phyloP scores from a whole-genome alignment of 2,888 invertebrate species.

The Mythimna ferrago region DNA sequence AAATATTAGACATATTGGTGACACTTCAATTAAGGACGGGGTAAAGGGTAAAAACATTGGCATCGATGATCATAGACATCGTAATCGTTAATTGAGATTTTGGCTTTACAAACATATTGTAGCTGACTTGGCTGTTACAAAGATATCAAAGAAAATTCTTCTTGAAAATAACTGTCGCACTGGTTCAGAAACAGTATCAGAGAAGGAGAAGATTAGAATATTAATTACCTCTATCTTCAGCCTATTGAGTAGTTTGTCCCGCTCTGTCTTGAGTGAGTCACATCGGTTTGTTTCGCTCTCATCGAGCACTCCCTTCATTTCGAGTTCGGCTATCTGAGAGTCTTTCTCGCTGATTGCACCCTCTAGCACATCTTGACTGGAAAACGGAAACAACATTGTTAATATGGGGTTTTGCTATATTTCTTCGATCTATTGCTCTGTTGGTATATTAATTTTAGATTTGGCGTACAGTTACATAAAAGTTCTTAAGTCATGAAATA shows the following conservation, averaged over 20 bases:
- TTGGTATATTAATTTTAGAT: too few relatives aligned
- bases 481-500: too few relatives aligned
- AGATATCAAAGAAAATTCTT: too few relatives aligned
- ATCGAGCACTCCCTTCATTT: slow-evolving; percentile 93
- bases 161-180: not conserved
- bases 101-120: too few relatives aligned
- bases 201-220: not conserved
- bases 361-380: slow-evolving; percentile 95
- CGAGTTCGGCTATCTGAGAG: slow-evolving; percentile 95
- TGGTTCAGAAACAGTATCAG: not conserved
- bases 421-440: too few relatives aligned
- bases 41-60: not conserved
- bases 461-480: too few relatives aligned
- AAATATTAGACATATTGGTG: too few relatives aligned
- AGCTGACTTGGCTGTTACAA: not conserved
- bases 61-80: not conserved
- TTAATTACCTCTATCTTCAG: slow-evolving; percentile 92
- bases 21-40: not conserved
- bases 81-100: not conserved
- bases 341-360: slow-evolving; percentile 97
- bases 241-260: slow-evolving; percentile 93
- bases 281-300: slow-evolving; percentile 92
- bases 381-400: slow-evolving; percentile 39
- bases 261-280: slow-evolving; percentile 93
- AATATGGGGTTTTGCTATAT: too few relatives aligned